Evolutionary conservation across 2,113 vertebrate species (phyloP).

Genomic region (Muntiacus reevesi): DNA sequence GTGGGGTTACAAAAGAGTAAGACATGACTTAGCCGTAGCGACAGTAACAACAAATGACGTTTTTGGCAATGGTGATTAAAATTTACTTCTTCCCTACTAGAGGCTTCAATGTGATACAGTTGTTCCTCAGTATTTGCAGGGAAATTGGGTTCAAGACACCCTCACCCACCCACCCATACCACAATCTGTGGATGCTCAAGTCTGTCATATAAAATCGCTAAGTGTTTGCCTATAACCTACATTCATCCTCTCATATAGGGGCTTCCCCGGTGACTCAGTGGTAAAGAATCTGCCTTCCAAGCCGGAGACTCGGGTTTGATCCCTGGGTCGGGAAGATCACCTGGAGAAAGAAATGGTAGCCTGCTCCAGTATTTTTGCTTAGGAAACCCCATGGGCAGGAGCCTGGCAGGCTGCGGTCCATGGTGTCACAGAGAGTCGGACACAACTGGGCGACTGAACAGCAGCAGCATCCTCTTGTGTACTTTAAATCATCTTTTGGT

Average conservation of each 20-base stretch:
- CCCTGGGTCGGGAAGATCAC: too few species aligned
- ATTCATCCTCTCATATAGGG: neutral
- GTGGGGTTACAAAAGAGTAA: neutral
- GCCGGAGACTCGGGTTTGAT: too few species aligned
- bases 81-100: neutral
- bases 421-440: too few species aligned
- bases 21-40: neutral
- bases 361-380: too few species aligned
- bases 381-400: too few species aligned
- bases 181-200: neutral
- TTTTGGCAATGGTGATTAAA: neutral
- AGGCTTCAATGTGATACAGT: neutral
- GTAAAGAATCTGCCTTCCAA: neutral
- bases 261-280: neutral
- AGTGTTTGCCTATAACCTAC: neutral
- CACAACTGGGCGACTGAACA: too few species aligned
- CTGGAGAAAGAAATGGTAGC: too few species aligned
- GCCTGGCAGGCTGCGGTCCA: too few species aligned
- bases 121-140: neutral
- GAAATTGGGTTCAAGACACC: neutral
- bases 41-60: neutral
- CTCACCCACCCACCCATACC: neutral
- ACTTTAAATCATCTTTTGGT: neutral
- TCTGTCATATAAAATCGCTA: neutral
- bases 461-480: neutral